phyloP scores from a whole-genome alignment of 2,888 invertebrate genomes.

The Agrochola circellaris region DNA sequence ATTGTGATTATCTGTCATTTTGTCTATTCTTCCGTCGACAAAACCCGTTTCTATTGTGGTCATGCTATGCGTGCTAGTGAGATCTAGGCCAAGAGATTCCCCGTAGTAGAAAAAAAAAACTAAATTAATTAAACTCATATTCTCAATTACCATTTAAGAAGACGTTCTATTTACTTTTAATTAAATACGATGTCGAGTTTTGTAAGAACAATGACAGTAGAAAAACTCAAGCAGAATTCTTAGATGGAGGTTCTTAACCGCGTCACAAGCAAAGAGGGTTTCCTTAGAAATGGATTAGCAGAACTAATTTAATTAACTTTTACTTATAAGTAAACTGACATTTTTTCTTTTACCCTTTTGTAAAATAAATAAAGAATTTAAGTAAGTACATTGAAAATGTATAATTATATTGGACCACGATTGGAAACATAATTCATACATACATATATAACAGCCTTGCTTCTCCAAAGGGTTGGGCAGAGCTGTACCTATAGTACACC shows the following conservation, averaged over 20 bases:
- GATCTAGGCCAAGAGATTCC: neutral
- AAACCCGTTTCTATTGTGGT: no score
- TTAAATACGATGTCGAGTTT: constrained; percentile 5
- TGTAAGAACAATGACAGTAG: neutral
- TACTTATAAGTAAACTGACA: neutral
- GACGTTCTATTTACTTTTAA: constrained; percentile 20
- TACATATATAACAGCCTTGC: no score
- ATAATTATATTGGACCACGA: neutral
- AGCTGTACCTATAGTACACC: no score
- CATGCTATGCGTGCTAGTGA: no score
- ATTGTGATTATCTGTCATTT: no score
- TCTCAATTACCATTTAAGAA: neutral
- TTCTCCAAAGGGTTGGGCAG: no score
- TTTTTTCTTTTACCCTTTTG: neutral
- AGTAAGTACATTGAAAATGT: neutral
- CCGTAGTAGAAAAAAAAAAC: neutral
- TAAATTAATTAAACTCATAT: neutral
- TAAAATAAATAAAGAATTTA: neutral
- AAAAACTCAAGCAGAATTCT: constrained; percentile 1
- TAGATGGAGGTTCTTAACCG: neutral
- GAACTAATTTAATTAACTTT: constrained; percentile 32
- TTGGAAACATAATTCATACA: neutral
- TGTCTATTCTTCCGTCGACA: no score
- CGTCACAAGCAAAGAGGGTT: constrained; percentile 5
- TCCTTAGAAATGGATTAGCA: constrained; percentile 7